Percentiles rank a stretch among this genome's conserved stretches.
Conservation (phyloP, 2,113 vertebrate species). For the Callospermophilus lateralis region DNA sequence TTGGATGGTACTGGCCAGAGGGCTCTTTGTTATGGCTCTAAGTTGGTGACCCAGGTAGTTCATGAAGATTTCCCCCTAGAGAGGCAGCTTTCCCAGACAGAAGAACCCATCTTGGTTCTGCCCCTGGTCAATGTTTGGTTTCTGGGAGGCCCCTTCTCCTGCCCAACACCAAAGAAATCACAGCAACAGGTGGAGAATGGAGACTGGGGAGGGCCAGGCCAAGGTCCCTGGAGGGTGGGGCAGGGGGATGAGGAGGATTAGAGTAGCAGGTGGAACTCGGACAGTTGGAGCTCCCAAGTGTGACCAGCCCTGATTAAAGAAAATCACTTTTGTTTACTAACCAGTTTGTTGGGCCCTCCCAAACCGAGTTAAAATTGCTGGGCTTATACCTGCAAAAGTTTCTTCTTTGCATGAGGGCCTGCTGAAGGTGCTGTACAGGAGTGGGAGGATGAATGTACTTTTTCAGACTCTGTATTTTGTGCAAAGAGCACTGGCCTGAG, state of each 20-base stretch:
- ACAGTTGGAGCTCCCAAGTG: neutral
- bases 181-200: conserved; percentile 74
- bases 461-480: neutral
- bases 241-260: neutral
- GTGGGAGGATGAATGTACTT: neutral
- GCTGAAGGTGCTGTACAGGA: too few relatives aligned
- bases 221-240: conserved; percentile 70
- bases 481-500: neutral
- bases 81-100: conserved; percentile 22
- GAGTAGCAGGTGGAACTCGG: conserved; percentile 66
- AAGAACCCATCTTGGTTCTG: neutral
- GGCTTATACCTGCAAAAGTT: neutral
- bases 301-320: conserved; percentile 65
- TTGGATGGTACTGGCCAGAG: neutral
- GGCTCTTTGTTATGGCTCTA: neutral
- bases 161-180: conserved; percentile 68
- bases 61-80: neutral
- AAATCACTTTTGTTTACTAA: conserved; percentile 72
- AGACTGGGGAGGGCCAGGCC: conserved; percentile 29
- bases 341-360: neutral
- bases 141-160: conserved; percentile 62
- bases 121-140: conserved; percentile 69
- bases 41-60: neutral
- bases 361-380: neutral
- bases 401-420: neutral